Evolutionary conservation across 2,113 vertebrate species (phyloP).

Genomic region (Mystacornis crossleyi): DNA sequence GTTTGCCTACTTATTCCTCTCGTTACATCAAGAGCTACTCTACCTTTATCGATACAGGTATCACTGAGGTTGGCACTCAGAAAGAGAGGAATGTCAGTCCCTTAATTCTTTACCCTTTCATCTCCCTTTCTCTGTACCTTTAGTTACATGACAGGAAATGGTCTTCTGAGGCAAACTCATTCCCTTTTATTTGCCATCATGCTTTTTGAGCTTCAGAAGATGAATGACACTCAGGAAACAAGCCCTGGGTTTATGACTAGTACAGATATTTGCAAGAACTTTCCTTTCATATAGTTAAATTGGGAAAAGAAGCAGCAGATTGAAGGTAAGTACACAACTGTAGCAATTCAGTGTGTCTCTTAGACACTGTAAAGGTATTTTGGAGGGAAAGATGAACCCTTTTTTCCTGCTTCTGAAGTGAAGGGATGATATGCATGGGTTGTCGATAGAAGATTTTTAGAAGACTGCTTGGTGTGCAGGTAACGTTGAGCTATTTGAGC

Average conservation of each 20-base stretch:
- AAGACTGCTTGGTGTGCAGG: rapidly evolving
- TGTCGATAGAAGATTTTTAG: neutral
- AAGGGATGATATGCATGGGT: neutral
- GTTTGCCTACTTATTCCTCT: neutral
- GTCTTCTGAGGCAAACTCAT: neutral
- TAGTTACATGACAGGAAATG: neutral
- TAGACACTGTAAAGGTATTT: neutral
- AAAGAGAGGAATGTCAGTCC: neutral
- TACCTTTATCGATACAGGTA: rapidly evolving
- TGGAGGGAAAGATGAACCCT: neutral
- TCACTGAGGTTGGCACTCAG: neutral
- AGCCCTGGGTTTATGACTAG: neutral
- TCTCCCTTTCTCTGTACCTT: neutral
- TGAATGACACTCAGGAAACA: neutral
- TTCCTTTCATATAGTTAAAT: neutral
- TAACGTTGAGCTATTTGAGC: neutral
- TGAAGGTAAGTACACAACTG: neutral
- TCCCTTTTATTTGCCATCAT: neutral
- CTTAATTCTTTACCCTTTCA: neutral
- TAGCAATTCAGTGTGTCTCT: neutral
- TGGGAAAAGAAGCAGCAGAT: neutral
- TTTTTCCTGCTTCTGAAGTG: neutral
- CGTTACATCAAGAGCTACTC: neutral
- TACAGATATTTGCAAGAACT: neutral
- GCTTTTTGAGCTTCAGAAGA: neutral